Evolutionary conservation across 2,888 invertebrate species (phyloP), one percentile per base, ranked within the genome.

Genomic region (Cheilosia pagana): DNA sequence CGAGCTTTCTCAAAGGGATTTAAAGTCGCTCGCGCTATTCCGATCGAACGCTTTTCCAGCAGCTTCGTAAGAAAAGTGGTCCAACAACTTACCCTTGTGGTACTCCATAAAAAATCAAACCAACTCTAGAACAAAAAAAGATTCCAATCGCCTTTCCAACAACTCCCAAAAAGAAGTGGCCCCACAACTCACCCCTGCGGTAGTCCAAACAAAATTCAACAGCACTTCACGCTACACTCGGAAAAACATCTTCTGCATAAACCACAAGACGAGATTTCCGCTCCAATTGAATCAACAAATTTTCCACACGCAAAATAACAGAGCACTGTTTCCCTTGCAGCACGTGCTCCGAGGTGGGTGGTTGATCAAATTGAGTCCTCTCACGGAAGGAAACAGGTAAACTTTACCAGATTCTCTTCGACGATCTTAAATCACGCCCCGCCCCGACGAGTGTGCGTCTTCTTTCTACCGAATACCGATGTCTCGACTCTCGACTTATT

Each of bases 221-320:
- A 28, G 28, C 8, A 28, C 8, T 28, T 8, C 28, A 10, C 16
- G 8, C 8, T 14, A 12, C 12, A 1, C 12, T 35, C 8, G 6
- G 8, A 41, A 12, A 0, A 16, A 16, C 71, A 57, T 57, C 57
- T 41, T 74, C 41, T 45, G 59, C 60, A 62, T 71, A 75, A 72
- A 82, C 68, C 68, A 74, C 57, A 68, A 74, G 43, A 8, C 43
- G 62, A 68, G 62, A 78, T 78, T 83, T 78, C 65, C 70, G 70
- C 48, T 75, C 70, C 74, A 70, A 83, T 79, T 83, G 65, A 79
- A 83, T 83, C 68, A 83, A 79, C 74, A 63, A 83, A 78, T 75
- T 59, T 65, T 21, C 68, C 12, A 21, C 39, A 59, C 28, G 2
- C 28, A 62, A 68, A 53, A 70, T 52, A 60, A 48, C 55, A 59